These are phyloP conservation scores for Sarcophaga caerulescens DNA, from an alignment of 2,888 invertebrate genomes.

Conservation along the genomic window DNA sequence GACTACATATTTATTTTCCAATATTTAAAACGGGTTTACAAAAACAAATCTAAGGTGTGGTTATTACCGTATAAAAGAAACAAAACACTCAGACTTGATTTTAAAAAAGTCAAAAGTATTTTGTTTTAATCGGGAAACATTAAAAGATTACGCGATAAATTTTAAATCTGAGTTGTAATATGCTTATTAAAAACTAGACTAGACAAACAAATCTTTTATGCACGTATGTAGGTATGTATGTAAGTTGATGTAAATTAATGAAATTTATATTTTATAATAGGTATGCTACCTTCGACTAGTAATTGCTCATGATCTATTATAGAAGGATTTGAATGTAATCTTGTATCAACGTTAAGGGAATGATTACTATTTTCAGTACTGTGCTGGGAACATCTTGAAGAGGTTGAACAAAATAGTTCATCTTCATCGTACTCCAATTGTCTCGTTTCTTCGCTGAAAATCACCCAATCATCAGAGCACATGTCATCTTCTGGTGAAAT, in stretches of 20 bases:
- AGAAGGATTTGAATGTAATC: slow-evolving; percentile 31
- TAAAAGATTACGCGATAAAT: background rate
- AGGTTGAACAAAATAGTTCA: slow-evolving; percentile 57
- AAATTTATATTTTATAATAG: background rate
- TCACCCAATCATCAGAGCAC: slow-evolving; percentile 37
- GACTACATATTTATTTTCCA: no score
- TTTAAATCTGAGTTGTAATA: no score
- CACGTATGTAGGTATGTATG: no score
- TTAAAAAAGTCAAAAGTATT: no score
- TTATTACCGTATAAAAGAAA: no score
- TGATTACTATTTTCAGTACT: background rate
- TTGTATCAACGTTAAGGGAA: background rate
- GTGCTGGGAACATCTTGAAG: background rate
- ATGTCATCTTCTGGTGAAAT: background rate
- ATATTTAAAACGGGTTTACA: no score
- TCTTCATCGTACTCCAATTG: slow-evolving; percentile 77
- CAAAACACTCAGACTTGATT: no score
- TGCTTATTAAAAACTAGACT: no score
- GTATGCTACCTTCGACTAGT: slow-evolving; percentile 78
- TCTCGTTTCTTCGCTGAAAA: slow-evolving; percentile 69
- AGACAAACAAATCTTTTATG: no score
- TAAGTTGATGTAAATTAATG: no score
- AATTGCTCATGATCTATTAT: slow-evolving; percentile 77
- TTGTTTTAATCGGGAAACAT: no score
- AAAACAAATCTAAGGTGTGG: no score